Conservation (phyloP, 1,140 invertebrate species). For the Drosophila sucinea region DNA sequence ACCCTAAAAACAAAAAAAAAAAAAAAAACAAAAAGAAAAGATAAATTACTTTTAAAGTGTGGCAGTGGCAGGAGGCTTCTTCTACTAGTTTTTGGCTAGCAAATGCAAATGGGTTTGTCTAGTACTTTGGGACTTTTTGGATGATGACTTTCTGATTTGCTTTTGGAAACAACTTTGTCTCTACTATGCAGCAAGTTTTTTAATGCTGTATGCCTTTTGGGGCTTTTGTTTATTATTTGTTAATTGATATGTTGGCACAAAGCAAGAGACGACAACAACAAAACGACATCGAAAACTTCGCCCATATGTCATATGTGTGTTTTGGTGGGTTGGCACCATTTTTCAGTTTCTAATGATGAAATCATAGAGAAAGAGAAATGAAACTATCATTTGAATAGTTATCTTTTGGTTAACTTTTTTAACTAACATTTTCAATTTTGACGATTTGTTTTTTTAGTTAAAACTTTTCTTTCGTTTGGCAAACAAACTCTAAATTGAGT, state of each 20-base stretch:
- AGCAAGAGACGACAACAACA: neutral
- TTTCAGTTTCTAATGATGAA: constrained; percentile 55
- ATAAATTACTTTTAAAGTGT: constrained; percentile 80
- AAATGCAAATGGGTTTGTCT: constrained; percentile 63
- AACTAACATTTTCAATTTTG: neutral
- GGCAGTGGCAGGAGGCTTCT: constrained; percentile 25
- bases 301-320: neutral
- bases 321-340: constrained; percentile 23
- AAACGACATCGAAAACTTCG: constrained; percentile 48
- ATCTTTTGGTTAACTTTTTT: constrained; percentile 8
- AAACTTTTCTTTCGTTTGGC: neutral
- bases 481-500: constrained; percentile 41
- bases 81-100: constrained; percentile 35
- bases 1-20: neutral
- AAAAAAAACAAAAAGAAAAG: constrained; percentile 44
- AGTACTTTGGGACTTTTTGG: constrained; percentile 50
- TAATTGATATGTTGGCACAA: constrained; percentile 72
- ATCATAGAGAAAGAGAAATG: constrained; percentile 46
- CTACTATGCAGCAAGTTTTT: constrained; percentile 43
- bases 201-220: constrained; percentile 48
- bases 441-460: neutral
- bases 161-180: constrained; percentile 64
- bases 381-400: neutral
- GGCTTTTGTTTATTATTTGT: constrained; percentile 79
- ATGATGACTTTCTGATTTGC: constrained; percentile 80